A percentile compares a stretch with the other conserved stretches of the same genome.
phyloP scores from a whole-genome alignment of 2,888 invertebrate species.

The Hydrotaea diabolus region DNA sequence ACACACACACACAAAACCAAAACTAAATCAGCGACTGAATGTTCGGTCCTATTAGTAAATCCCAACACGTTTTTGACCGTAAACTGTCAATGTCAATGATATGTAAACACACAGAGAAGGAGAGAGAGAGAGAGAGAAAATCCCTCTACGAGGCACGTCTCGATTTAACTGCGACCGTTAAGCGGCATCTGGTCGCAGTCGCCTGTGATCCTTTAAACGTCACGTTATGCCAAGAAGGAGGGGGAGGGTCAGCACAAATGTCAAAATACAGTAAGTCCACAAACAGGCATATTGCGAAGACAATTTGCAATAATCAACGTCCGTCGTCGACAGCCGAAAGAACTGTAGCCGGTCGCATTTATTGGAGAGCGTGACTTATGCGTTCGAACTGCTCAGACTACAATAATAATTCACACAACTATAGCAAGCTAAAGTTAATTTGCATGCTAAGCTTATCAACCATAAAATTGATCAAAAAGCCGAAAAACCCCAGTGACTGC shows the following conservation, averaged over 20 bases:
- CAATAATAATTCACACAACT: background rate
- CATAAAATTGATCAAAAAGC: conserved; percentile 54
- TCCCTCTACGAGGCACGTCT: conserved; percentile 42
- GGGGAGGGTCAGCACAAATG: conserved; percentile 52
- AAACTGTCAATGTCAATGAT: conserved; percentile 64
- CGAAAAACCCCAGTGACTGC: conserved; percentile 14
- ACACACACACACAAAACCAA: too few relatives aligned
- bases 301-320: conserved; percentile 32
- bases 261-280: conserved; percentile 62
- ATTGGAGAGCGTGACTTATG: conserved; percentile 32
- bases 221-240: background rate
- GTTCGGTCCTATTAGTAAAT: conserved; percentile 20
- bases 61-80: conserved; percentile 63
- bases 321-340: background rate
- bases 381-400: background rate
- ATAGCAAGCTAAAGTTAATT: conserved; percentile 45
- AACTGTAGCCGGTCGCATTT: background rate
- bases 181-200: background rate
- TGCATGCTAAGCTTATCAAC: conserved; percentile 58
- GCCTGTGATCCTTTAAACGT: background rate
- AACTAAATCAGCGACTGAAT: too few relatives aligned
- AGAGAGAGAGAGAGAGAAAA: background rate
- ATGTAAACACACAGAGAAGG: conserved; percentile 43
- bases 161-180: background rate
- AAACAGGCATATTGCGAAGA: background rate